Percentiles rank a stretch among this genome's conserved stretches.
Evolutionary conservation across 2,888 invertebrate species (phyloP).

Genomic region (Chaitophorus viminalis): DNA sequence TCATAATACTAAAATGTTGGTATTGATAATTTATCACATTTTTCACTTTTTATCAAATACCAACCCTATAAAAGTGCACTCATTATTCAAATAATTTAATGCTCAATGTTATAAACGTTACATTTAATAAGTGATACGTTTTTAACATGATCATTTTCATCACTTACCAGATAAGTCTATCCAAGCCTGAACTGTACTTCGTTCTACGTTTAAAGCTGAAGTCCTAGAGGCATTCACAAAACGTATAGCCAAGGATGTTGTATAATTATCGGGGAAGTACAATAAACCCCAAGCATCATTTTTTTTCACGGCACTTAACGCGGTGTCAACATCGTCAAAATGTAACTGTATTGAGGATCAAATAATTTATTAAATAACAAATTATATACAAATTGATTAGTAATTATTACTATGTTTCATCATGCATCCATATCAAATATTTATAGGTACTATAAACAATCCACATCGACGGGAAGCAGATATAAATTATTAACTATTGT

Average conservation of each 20-base stretch:
- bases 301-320: slow-evolving; percentile 63
- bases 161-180: slow-evolving; percentile 64
- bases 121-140: no score
- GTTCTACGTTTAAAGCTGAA: slow-evolving; percentile 58
- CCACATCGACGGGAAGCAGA: no score
- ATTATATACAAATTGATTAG: background rate
- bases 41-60: no score
- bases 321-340: slow-evolving; percentile 63
- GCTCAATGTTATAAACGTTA: no score
- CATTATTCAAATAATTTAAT: no score
- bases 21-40: no score
- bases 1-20: no score
- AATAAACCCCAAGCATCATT: slow-evolving; percentile 64
- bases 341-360: slow-evolving; percentile 62
- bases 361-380: background rate
- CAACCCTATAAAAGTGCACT: no score
- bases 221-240: slow-evolving; percentile 59
- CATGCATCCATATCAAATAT: no score
- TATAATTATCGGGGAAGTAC: slow-evolving; percentile 64
- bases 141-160: background rate
- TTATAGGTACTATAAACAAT: no score
- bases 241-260: slow-evolving; percentile 62
- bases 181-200: slow-evolving; percentile 64
- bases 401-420: background rate
- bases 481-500: no score